phyloP scores from a whole-genome alignment of 2,797 vertebrate species.

The Paramormyrops hopkinsi region DNA sequence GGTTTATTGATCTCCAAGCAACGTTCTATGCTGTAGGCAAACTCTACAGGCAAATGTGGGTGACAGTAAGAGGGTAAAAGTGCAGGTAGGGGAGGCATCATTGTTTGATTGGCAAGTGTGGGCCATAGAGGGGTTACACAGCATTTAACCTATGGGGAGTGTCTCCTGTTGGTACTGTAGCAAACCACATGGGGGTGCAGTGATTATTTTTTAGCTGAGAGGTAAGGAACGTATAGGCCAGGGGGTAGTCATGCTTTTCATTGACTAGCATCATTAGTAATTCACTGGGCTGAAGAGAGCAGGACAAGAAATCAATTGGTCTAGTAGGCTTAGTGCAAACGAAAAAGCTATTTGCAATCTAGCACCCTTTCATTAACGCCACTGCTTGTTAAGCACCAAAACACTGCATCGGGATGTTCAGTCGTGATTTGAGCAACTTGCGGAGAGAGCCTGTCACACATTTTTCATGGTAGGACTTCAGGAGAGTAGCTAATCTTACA shows the following conservation, averaged over 20 bases:
- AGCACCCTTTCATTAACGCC: slow-evolving; percentile 52
- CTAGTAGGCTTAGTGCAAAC: slow-evolving; percentile 53
- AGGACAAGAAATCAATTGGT: slow-evolving; percentile 69
- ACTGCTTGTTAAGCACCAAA: slow-evolving; percentile 59
- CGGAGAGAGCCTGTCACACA: background rate
- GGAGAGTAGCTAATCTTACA: background rate
- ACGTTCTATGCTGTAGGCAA: background rate
- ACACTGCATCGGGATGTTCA: slow-evolving; percentile 38
- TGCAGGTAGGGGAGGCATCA: background rate
- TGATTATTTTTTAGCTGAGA: slow-evolving; percentile 57
- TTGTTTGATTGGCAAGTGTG: background rate
- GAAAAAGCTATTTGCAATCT: slow-evolving; percentile 67
- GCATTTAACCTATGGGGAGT: slow-evolving; percentile 41
- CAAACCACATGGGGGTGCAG: slow-evolving; percentile 38
- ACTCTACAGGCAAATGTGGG: background rate
- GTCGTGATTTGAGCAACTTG: slow-evolving; percentile 39
- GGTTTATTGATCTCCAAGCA: background rate
- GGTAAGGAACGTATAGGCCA: slow-evolving; percentile 37
- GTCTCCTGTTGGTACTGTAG: slow-evolving; percentile 37
- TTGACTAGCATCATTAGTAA: slow-evolving; percentile 71
- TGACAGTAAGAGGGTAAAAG: background rate
- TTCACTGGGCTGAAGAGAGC: slow-evolving; percentile 54
- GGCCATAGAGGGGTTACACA: slow-evolving; percentile 8
- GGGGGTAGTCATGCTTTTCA: slow-evolving; percentile 56
- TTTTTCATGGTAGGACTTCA: background rate